These are phyloP conservation scores for Phalera bucephala DNA, from an alignment of 2,888 invertebrate species.

Conservation along the genomic window DNA sequence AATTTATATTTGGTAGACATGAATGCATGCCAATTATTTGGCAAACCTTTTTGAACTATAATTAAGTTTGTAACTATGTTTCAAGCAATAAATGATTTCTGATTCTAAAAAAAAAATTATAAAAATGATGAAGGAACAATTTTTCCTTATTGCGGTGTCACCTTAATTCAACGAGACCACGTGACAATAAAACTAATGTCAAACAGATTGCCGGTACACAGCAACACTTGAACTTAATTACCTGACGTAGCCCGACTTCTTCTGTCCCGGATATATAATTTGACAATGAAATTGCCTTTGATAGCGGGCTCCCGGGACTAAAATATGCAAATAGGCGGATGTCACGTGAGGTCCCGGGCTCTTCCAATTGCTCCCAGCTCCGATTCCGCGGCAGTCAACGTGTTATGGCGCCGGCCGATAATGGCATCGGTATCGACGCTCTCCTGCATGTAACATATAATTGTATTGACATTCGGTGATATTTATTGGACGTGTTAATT, in stretches of 20 bases:
- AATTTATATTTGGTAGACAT: no score
- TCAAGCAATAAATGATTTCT: no score
- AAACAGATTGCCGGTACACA: conserved; percentile 3
- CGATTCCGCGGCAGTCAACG: conserved; percentile 4
- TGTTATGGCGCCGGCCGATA: conserved; percentile 4
- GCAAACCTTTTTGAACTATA: no score
- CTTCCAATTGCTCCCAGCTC: conserved; percentile 15
- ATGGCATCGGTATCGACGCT: background rate
- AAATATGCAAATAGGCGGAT: conserved; percentile 30
- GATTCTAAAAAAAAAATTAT: no score
- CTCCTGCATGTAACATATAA: background rate
- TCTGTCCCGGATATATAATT: conserved; percentile 15
- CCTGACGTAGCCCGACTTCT: conserved; percentile 1
- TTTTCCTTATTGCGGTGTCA: no score
- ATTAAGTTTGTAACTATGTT: no score
- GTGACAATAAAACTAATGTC: no score
- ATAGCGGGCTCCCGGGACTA: conserved; percentile 13
- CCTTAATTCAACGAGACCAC: no score
- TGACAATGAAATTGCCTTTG: conserved; percentile 19
- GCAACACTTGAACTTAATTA: conserved; percentile 17
- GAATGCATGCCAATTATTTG: no score
- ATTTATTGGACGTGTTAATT: background rate
- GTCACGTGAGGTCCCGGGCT: conserved; percentile 10
- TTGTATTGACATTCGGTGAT: background rate
- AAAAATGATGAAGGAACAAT: no score